These are phyloP conservation scores for Chironomus tepperi DNA, from an alignment of 1,140 invertebrate genomes.

Conservation along the genomic window DNA sequence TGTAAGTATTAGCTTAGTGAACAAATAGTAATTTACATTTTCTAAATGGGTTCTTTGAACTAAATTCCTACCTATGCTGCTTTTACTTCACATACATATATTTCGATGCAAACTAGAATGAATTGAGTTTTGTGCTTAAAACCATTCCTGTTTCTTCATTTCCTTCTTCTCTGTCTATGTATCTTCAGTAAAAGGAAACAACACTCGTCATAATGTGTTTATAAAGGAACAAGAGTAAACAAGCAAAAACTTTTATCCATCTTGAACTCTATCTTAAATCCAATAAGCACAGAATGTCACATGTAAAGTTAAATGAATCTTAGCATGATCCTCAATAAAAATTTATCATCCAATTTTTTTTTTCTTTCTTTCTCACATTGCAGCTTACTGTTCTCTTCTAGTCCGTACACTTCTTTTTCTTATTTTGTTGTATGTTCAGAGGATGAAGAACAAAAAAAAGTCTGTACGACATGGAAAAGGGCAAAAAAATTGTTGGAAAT, in stretches of 20 bases:
- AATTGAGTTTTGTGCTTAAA: neutral
- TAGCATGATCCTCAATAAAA: neutral
- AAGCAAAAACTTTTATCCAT: constrained; percentile 7
- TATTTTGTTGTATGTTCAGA: no score
- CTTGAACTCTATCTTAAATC: neutral
- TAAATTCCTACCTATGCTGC: neutral
- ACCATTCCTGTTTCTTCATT: no score
- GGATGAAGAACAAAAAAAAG: no score
- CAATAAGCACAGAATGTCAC: constrained; percentile 12
- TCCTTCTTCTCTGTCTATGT: neutral
- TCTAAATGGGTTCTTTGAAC: neutral
- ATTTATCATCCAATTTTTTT: constrained; percentile 15
- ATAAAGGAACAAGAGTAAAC: neutral
- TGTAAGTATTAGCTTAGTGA: no score
- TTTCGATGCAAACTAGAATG: neutral
- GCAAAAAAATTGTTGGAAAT: no score
- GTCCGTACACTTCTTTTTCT: no score
- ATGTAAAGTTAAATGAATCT: constrained; percentile 9
- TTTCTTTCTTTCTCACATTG: neutral
- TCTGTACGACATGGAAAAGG: no score
- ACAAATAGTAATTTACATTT: no score
- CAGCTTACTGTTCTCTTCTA: neutral
- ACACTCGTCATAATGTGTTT: constrained; percentile 7
- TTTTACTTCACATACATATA: neutral
- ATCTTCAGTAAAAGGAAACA: neutral